Percentiles rank a stretch among this genome's conserved stretches.
These are phyloP conservation scores for Cheilosia vulpina DNA, from an alignment of 2,888 invertebrate genomes.

Conservation along the genomic window DNA sequence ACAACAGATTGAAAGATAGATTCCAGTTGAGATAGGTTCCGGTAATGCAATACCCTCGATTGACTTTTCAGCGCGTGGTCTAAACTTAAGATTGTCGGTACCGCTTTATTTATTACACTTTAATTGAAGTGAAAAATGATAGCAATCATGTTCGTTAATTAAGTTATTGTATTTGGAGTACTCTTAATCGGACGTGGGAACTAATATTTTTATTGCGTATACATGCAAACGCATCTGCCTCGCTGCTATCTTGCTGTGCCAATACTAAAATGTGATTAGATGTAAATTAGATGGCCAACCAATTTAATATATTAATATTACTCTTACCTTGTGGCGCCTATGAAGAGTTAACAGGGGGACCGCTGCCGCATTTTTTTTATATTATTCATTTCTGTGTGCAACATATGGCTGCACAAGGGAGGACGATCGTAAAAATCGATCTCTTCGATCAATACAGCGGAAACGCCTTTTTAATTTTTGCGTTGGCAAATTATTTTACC, in stretches of 20 bases:
- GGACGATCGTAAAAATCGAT: conserved; percentile 44
- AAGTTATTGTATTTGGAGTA: conserved; percentile 52
- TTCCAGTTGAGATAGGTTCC: conserved; percentile 5
- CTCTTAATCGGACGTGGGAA: conserved; percentile 33
- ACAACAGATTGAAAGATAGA: conserved; percentile 38
- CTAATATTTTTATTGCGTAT: neutral
- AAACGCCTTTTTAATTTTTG: conserved; percentile 52
- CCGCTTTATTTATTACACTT: conserved; percentile 49
- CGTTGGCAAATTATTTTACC: conserved; percentile 50
- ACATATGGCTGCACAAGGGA: conserved; percentile 46
- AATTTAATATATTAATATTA: too few relatives aligned
- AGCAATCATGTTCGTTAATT: conserved; percentile 56
- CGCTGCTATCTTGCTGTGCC: neutral
- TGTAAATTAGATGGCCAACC: neutral
- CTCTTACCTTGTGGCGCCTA: too few relatives aligned
- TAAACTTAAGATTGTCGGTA: neutral
- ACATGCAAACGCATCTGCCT: neutral
- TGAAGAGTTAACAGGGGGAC: too few relatives aligned
- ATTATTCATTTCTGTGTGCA: conserved; percentile 4
- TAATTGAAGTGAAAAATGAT: conserved; percentile 62
- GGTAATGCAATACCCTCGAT: conserved; percentile 12
- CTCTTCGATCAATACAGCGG: conserved; percentile 55
- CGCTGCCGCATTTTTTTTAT: too few relatives aligned
- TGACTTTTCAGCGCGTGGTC: neutral
- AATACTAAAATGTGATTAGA: conserved; percentile 1